Percentiles rank a stretch among this genome's conserved stretches.
Evolutionary conservation across 2,797 vertebrate genomes (phyloP).

Genomic region (Dallia pectoralis): DNA sequence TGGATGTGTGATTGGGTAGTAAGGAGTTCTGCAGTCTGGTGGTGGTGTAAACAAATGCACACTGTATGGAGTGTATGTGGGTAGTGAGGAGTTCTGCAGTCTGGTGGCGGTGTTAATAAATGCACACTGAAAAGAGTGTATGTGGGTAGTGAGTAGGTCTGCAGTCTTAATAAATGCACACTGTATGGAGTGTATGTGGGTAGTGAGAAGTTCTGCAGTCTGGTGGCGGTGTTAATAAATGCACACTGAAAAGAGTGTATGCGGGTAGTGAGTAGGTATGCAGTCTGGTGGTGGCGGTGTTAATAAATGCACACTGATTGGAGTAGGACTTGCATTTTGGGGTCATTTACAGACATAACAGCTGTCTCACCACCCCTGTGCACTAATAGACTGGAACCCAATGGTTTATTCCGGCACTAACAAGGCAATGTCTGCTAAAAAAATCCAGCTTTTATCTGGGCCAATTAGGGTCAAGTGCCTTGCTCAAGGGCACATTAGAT

Average conservation of each 20-base stretch:
- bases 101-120: neutral
- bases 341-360: slow-evolving; percentile 27
- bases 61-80: neutral
- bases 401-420: slow-evolving; percentile 42
- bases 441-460: too few species aligned
- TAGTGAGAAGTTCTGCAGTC: neutral
- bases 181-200: neutral
- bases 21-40: neutral
- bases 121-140: neutral
- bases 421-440: slow-evolving; percentile 40
- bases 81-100: neutral
- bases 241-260: neutral
- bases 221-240: neutral
- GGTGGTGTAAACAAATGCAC: neutral
- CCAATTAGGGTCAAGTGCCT: too few species aligned
- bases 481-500: too few species aligned
- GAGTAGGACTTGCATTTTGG: neutral
- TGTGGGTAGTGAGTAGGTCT: neutral
- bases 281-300: neutral
- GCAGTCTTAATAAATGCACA: neutral
- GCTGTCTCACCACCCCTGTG: slow-evolving; percentile 39
- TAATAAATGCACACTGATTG: neutral
- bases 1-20: neutral
- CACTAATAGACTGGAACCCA: slow-evolving; percentile 42
- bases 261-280: neutral